Base-by-base conservation (phyloP, 2,888 invertebrate species). In the Gastracanthus pulcherrimus region DNA sequence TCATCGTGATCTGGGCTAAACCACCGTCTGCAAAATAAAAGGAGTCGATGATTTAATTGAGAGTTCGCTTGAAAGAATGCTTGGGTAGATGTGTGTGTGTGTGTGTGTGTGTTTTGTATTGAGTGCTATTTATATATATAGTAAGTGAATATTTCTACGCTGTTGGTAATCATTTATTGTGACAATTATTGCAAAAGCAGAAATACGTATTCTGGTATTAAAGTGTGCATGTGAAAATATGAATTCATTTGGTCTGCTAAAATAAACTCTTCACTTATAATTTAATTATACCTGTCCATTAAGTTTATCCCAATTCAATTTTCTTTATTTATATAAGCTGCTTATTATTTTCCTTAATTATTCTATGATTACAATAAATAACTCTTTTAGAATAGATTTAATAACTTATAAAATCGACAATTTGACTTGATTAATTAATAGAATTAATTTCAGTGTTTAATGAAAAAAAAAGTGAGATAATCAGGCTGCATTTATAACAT, bases 1-100 rank as follows among this genome's bases (percentile, higher is more conserved):
- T 96, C 95, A 96, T 95, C 95, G 94, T 95, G 91, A 93, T 91
- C 87, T 84, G 67, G 83, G 75, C 78, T 79, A 79, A 83, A 76
- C 80, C 82, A 69, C 82, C 78, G 80, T 84, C 82, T 82, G 77
- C 31, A 82, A 80, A 72, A 66, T 66, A 81, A 67, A 51, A 29
- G 1, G 31, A 19, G 41, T 75, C 78, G 45, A 60, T 36, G 34
- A 34, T 72, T 78, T 69, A 74, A 82, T 78, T 78, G 78, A 75
- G n/a, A 13, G 7, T 64, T 26, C 45, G 19, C 3, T 41, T 2
- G 41, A 41, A 41, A 41, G 16, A 41, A n/a, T n/a, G n/a, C n/a
- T n/a, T n/a, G n/a, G n/a, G n/a, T n/a, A 6, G 19, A 48, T 48
- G 2, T 11, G 48, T n/a, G 16, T 11, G 16, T 19, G 51, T 45